phyloP scores from a whole-genome alignment of 2,888 invertebrate species.

The Carterocephalus palaemon region DNA sequence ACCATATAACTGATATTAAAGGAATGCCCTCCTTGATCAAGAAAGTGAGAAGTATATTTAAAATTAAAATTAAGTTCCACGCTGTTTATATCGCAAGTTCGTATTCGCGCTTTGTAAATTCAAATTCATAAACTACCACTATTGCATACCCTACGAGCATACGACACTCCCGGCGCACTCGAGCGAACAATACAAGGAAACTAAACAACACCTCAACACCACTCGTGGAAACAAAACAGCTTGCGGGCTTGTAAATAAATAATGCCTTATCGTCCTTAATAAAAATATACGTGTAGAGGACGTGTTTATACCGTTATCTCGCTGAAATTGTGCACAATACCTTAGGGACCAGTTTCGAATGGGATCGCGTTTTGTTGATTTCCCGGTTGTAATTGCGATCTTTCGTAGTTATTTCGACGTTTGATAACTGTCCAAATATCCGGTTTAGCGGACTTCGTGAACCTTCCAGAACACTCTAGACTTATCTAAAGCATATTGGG shows the following conservation, averaged over 20 bases:
- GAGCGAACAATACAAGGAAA: constrained; percentile 51
- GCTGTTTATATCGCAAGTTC: too few species aligned
- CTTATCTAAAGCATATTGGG: too few species aligned
- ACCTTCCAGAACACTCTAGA: too few species aligned
- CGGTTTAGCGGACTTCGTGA: too few species aligned
- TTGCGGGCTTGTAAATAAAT: constrained; percentile 61
- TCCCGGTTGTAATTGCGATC: too few species aligned
- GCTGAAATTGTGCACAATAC: constrained; percentile 56
- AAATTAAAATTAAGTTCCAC: too few species aligned
- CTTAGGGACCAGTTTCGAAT: constrained; percentile 51
- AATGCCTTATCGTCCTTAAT: constrained; percentile 34
- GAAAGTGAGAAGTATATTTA: too few species aligned
- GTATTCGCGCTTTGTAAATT: too few species aligned
- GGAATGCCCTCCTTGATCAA: too few species aligned
- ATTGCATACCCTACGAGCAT: constrained; percentile 38
- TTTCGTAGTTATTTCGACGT: too few species aligned
- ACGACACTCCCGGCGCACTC: constrained; percentile 43
- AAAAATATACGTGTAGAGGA: constrained; percentile 47
- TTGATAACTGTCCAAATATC: too few species aligned
- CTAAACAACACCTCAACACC: constrained; percentile 30
- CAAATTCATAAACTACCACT: neutral
- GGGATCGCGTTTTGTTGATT: constrained; percentile 44
- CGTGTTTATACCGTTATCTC: constrained; percentile 70
- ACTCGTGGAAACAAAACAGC: constrained; percentile 30
- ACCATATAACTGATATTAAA: too few species aligned